Conservation (phyloP, 2,113 vertebrate genomes). For the Mixornis gularis region DNA sequence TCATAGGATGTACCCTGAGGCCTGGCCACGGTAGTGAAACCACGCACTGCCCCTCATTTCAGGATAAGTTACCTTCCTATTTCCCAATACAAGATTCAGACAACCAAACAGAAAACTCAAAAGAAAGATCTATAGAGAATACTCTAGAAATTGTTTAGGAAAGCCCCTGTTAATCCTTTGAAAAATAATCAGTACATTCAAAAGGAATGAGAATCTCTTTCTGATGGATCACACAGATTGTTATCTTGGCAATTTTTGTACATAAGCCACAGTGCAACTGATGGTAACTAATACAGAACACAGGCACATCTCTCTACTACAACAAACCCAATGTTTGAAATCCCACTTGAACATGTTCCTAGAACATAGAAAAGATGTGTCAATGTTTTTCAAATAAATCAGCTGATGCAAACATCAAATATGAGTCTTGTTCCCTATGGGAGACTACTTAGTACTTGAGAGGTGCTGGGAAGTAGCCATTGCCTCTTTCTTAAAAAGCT, state of each 20-base stretch:
- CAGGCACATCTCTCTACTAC: not conserved
- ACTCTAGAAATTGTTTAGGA: not conserved
- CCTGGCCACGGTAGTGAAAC: not conserved
- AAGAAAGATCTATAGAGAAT: not conserved
- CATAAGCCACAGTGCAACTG: not conserved
- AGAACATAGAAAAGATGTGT: not conserved
- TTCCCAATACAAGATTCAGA: not conserved
- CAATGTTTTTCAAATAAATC: not conserved
- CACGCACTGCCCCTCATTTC: not conserved
- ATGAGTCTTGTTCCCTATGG: not conserved
- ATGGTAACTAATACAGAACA: not conserved
- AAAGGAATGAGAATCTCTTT: not conserved
- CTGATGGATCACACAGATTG: not conserved
- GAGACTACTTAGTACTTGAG: not conserved
- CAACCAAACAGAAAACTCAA: not conserved
- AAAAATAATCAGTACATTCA: not conserved
- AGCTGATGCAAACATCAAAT: not conserved
- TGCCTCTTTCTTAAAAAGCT: not conserved
- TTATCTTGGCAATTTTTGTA: not conserved
- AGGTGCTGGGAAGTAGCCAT: not conserved
- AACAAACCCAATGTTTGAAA: fast-evolving
- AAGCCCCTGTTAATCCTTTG: not conserved
- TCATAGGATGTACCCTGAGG: not conserved
- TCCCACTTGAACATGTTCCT: not conserved
- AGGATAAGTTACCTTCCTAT: not conserved